Base-by-base conservation (phyloP, 2,888 invertebrate species). In the Allacma fusca region DNA sequence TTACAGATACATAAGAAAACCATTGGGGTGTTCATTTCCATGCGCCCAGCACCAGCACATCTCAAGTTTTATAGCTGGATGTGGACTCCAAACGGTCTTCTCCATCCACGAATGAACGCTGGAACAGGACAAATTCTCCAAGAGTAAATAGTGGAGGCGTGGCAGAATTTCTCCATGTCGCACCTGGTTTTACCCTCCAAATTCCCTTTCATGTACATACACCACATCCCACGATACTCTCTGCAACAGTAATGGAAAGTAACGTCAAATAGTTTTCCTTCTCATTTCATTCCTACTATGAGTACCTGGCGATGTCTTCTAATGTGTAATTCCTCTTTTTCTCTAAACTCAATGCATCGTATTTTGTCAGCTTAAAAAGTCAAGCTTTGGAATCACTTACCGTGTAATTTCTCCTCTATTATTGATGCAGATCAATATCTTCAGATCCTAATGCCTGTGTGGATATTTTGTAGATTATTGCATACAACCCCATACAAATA, bases 121-220 rank as follows among this genome's bases (percentile, higher is more conserved):
- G 16, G 71, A 71, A 28, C 62, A 73, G 50, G 73, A 62, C 64
- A 43, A 7, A 43, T 43, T 65, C 12, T 64, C 43, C n/a, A 21
- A 23, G 76, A 68, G 57, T 76, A 76, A 76, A 76, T 76, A 44
- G 68, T 76, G 76, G 76, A 69, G 76, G 76, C 76, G 76, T 76
- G 69, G 62, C 70, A 59, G 69, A 59, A 62, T 76, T 59, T 62
- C 29, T 70, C 57, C 23, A 43, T 68, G 43, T 40, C 70, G 34
- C 76, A 76, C 76, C 76, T 76, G 76, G 76, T 43, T 40, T 24
- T 40, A 26, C 73, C 23, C 65, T 34, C 1, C 28, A 68, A 24
- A 34, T 70, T 43, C 24, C 23, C 23, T 44, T 44, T 44, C 44
- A 9, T 23, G 19, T 21, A 29, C 23, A 62, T 62, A 4, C 23